A percentile compares a stretch with the other conserved stretches of the same genome.
Conservation (phyloP, 2,113 vertebrate genomes). For the Chrysemys picta region DNA sequence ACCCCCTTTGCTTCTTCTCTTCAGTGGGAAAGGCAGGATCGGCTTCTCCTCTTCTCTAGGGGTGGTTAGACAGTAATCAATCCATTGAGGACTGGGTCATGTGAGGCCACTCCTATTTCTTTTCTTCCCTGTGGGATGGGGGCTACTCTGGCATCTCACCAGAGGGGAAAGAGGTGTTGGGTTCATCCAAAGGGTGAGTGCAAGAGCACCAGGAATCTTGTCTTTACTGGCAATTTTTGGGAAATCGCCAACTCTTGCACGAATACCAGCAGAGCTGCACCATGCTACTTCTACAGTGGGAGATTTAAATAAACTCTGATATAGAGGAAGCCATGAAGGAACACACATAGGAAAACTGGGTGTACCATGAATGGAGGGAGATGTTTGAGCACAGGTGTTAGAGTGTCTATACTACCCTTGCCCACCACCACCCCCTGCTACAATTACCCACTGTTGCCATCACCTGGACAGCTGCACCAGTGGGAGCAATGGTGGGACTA, state of each 20-base stretch:
- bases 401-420: not conserved
- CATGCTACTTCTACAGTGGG: accelerated
- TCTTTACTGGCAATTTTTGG: not conserved
- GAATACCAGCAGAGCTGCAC: not conserved
- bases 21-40: not conserved
- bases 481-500: not conserved
- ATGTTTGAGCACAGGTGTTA: not conserved
- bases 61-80: not conserved
- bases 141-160: not conserved
- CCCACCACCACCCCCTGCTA: not conserved
- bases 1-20: not conserved
- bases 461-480: not conserved
- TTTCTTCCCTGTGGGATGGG: not conserved
- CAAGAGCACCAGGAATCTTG: accelerated
- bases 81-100: conserved; percentile 14
- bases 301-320: not conserved
- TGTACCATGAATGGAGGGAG: not conserved
- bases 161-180: not conserved
- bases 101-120: conserved; percentile 8
- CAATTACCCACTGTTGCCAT: not conserved
- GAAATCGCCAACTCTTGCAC: accelerated
- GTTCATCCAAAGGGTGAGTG: not conserved
- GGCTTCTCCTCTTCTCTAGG: not conserved
- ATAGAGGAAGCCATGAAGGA: not conserved
- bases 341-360: not conserved